Percentiles rank a stretch among this genome's conserved stretches.
Evolutionary conservation across 2,888 invertebrate genomes (phyloP).

Genomic region (Eupithecia dodoneata): DNA sequence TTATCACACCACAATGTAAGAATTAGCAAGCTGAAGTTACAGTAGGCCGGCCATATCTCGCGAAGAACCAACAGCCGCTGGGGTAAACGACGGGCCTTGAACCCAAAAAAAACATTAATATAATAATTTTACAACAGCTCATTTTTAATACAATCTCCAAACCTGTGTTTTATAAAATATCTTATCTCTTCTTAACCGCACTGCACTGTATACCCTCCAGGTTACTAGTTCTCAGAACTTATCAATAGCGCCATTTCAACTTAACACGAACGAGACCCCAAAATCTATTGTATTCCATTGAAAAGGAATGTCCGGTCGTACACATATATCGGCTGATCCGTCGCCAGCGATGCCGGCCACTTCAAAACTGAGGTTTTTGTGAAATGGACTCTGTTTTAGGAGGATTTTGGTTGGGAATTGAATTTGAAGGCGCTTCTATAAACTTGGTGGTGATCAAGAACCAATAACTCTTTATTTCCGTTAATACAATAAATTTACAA

Average conservation of each 20-base stretch:
- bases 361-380: slow-evolving; percentile 8
- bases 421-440: not conserved
- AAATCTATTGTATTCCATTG: slow-evolving; percentile 54
- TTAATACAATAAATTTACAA: too few species aligned
- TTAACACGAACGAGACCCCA: slow-evolving; percentile 41
- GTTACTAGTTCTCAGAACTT: not conserved
- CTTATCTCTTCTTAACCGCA: not conserved
- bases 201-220: not conserved
- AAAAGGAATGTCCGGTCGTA: slow-evolving; percentile 53
- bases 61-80: too few species aligned
- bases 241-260: slow-evolving; percentile 1
- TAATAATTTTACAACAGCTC: too few species aligned
- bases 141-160: too few species aligned
- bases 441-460: too few species aligned
- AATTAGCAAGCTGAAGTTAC: too few species aligned
- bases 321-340: slow-evolving; percentile 57
- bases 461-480: too few species aligned
- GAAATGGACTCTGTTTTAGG: slow-evolving; percentile 11
- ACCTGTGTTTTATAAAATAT: too few species aligned
- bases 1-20: too few species aligned
- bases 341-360: slow-evolving; percentile 25
- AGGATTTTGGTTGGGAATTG: not conserved
- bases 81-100: too few species aligned
- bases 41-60: too few species aligned
- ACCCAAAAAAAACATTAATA: too few species aligned